Conservation (phyloP, 2,888 invertebrate genomes). For the Tetanocera ferruginea region DNA sequence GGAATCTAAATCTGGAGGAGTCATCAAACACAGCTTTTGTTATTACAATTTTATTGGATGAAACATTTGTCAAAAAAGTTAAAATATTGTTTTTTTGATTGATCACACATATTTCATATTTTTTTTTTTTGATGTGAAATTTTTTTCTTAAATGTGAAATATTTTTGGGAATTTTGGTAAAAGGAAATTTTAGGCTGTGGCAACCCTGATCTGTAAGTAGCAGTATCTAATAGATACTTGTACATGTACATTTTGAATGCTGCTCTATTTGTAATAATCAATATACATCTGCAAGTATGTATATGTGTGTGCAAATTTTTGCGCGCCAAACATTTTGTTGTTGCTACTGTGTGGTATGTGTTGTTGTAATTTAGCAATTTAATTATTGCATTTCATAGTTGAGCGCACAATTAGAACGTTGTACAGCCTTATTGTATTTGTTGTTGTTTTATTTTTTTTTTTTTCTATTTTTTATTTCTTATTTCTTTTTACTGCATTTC, state of each 20-base stretch:
- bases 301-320: neutral
- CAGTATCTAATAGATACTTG: neutral
- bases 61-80: too few relatives aligned
- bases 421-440: neutral
- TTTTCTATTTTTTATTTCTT: neutral
- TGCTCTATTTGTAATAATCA: neutral
- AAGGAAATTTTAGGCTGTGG: too few relatives aligned
- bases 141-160: too few relatives aligned
- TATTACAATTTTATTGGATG: too few relatives aligned
- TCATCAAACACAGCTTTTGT: too few relatives aligned
- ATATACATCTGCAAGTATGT: neutral
- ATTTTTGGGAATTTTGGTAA: too few relatives aligned
- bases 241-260: neutral
- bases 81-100: too few relatives aligned
- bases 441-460: neutral
- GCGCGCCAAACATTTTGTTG: conserved; percentile 1
- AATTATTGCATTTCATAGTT: conserved; percentile 46
- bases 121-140: too few relatives aligned
- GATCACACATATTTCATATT: too few relatives aligned
- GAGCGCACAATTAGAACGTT: conserved; percentile 44
- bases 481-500: neutral
- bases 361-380: conserved; percentile 44
- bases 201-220: neutral
- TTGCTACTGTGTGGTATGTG: neutral
- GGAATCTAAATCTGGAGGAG: too few relatives aligned